Conservation (phyloP, 2,888 invertebrate species). For the Malthinus flaveolus region DNA sequence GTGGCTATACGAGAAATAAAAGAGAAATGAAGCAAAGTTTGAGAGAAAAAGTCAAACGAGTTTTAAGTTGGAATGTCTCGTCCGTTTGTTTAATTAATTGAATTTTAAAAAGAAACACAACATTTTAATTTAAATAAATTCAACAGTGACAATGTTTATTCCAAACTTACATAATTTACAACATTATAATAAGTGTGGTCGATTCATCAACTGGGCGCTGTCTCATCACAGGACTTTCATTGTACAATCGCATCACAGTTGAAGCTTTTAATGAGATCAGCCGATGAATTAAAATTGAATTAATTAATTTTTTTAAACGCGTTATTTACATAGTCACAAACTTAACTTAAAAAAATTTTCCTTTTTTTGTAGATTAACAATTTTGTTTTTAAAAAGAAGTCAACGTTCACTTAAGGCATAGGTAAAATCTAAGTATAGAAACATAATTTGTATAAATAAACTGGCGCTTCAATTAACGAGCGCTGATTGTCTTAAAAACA, state of each 20-base stretch:
- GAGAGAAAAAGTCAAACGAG: not conserved
- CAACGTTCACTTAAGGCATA: constrained; percentile 33
- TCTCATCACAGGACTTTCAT: constrained; percentile 38
- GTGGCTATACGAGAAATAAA: not conserved
- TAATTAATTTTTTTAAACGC: constrained; percentile 28
- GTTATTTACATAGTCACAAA: constrained; percentile 39
- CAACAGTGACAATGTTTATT: constrained; percentile 29
- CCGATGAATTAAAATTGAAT: too few relatives aligned
- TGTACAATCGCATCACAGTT: constrained; percentile 44
- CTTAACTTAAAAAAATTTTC: constrained; percentile 33
- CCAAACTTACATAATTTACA: constrained; percentile 37
- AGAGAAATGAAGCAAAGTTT: not conserved
- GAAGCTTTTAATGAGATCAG: constrained; percentile 44
- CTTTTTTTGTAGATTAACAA: constrained; percentile 29
- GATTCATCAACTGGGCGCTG: constrained; percentile 40
- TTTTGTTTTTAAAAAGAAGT: constrained; percentile 25
- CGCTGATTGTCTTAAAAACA: constrained; percentile 37
- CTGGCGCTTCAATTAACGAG: constrained; percentile 29
- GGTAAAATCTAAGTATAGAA: constrained; percentile 28
- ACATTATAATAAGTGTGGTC: constrained; percentile 37
- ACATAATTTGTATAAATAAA: constrained; percentile 28
- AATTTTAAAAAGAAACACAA: not conserved
- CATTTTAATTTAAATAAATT: constrained; percentile 2
- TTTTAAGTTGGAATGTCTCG: not conserved
- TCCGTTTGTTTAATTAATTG: constrained; percentile 1